Evolutionary conservation across 2,888 invertebrate genomes (phyloP), one percentile per base, ranked within the genome.

Genomic region (Isoperla grammatica): DNA sequence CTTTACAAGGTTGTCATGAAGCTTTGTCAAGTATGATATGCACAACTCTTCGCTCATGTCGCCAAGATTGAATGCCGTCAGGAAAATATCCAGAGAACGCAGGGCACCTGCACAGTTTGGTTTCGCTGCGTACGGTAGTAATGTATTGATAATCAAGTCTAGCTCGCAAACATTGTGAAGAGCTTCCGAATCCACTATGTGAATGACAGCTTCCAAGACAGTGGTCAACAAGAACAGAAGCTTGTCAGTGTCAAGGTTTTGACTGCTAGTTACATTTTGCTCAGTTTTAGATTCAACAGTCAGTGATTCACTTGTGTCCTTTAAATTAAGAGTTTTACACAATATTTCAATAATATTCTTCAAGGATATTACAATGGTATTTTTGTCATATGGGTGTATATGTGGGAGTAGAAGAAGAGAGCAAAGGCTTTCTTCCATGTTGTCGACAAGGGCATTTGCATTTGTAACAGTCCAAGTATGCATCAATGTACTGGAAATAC

Each of bases 321-420:
- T 8, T 56, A 13, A 20, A 63, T 60, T 40, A 65, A 63, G 60
- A 65, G 64, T 40, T 63, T 50, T 9, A 50, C 43, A 63, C 63
- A 62, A 17, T 58, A 5, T 68, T 67, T 29, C 59, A 60, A 76
- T 70, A 2, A 81, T 69, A 13, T 73, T 65, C 60, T 78, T 76
- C 2, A 79, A 64, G 59, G 66, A 65, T 49, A 68, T 67, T 11
- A 74, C 68, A 40, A 73, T 74, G 22, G 70, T 64, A n/a, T 71
- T 71, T 43, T 76, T 72, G 70, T 78, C 71, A 22, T 79, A 23
- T 43, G 68, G 57, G 63, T 64, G 79, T 11, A 83, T 67, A 72
- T 84, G 83, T 1, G 83, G 82, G 61, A 83, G 68, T 68, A 79
- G 80, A 65, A 81, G 77, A 57, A 81, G 67, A 6, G 78, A 71